Evolutionary conservation across 2,113 vertebrate genomes (phyloP).

Genomic region (Gila orcuttii): DNA sequence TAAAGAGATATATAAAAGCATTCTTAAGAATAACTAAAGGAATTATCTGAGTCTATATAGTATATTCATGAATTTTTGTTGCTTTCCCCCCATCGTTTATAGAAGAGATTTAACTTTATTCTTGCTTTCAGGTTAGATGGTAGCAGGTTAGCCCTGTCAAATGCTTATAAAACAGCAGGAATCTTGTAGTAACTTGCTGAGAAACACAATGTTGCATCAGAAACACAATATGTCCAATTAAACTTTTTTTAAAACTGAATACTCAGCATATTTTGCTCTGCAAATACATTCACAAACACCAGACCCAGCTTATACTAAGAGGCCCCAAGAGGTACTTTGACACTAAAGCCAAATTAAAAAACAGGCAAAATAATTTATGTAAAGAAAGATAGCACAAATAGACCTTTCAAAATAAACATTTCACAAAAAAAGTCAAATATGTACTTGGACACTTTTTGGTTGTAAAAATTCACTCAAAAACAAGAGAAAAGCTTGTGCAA

Average conservation of each 20-base stretch:
- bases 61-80: background rate
- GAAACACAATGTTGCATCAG: conserved; percentile 24
- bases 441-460: background rate
- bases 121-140: background rate
- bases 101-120: background rate
- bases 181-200: conserved; percentile 41
- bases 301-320: background rate
- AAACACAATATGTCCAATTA: background rate
- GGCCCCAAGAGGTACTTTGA: background rate
- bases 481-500: background rate
- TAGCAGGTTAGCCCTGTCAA: background rate
- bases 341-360: background rate
- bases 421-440: background rate
- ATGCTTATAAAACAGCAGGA: conserved; percentile 5
- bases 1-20: background rate
- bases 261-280: background rate
- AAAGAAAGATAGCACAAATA: background rate
- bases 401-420: background rate
- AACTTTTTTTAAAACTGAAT: background rate
- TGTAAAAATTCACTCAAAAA: background rate
- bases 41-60: background rate
- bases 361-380: background rate
- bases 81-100: background rate
- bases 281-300: background rate
- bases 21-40: background rate